Conservation (phyloP, 2,888 invertebrate species). For the Leptinotarsa haldemani region DNA sequence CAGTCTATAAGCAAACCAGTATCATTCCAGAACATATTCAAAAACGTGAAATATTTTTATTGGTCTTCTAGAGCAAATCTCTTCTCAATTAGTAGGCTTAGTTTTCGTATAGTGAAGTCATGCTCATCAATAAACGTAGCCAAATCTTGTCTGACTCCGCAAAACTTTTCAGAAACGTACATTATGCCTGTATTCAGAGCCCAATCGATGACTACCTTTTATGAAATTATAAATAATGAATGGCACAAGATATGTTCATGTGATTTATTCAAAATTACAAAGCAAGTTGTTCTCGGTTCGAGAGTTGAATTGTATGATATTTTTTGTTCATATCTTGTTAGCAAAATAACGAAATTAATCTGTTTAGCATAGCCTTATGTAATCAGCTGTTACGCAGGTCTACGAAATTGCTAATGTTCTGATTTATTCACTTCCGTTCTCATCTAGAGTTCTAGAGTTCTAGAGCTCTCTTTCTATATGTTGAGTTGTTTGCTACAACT, state of each 20-base stretch:
- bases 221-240: background rate
- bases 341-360: slow-evolving; percentile 17
- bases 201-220: no score
- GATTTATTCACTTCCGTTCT: background rate
- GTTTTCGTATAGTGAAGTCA: no score
- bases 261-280: background rate
- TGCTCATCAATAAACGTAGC: no score
- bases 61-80: no score
- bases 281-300: background rate
- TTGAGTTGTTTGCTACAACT: no score
- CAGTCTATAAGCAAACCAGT: no score
- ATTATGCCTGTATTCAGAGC: no score
- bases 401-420: background rate
- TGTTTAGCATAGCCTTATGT: slow-evolving; percentile 14
- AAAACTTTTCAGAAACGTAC: background rate
- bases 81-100: no score
- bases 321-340: background rate
- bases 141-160: no score
- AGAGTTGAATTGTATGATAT: background rate
- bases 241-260: background rate
- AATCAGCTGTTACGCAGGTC: background rate
- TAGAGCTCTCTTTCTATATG: no score
- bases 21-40: no score
- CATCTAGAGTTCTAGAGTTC: background rate
- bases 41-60: no score